Conservation (phyloP, 2,888 invertebrate species). For the Eupithecia dodoneata region DNA sequence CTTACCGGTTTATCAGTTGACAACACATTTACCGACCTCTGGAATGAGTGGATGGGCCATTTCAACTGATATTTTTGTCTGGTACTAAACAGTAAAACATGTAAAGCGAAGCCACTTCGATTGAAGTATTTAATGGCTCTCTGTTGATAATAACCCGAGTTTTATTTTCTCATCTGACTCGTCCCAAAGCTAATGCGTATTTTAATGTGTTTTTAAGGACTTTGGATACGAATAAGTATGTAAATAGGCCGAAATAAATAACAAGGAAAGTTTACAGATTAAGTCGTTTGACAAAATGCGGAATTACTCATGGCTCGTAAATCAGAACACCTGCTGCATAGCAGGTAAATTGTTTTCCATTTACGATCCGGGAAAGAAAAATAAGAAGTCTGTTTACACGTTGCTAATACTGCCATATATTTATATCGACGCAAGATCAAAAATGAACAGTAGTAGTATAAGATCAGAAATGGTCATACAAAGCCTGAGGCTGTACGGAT, state of each 20-base stretch:
- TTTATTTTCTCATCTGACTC: constrained; percentile 2
- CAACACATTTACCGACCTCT: neutral
- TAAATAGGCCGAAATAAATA: constrained; percentile 10
- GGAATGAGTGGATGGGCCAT: neutral
- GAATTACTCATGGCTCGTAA: neutral
- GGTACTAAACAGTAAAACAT: neutral
- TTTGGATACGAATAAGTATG: constrained; percentile 8
- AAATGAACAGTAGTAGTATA: neutral
- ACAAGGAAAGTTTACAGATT: constrained; percentile 7
- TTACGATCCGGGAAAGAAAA: neutral
- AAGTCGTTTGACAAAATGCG: constrained; percentile 7
- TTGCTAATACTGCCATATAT: neutral
- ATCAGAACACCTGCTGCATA: neutral
- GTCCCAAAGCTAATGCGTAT: neutral
- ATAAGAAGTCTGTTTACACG: neutral
- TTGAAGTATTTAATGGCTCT: neutral
- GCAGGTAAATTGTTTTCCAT: neutral
- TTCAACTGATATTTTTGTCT: neutral
- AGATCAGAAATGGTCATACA: neutral
- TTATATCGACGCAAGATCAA: neutral
- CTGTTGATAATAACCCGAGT: neutral
- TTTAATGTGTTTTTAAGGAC: constrained; percentile 12
- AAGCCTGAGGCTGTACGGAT: neutral
- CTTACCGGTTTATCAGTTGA: neutral
- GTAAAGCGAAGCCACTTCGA: neutral